Evolutionary conservation across 2,113 vertebrate species (phyloP).

Genomic region (Myrmophylax atrothorax): DNA sequence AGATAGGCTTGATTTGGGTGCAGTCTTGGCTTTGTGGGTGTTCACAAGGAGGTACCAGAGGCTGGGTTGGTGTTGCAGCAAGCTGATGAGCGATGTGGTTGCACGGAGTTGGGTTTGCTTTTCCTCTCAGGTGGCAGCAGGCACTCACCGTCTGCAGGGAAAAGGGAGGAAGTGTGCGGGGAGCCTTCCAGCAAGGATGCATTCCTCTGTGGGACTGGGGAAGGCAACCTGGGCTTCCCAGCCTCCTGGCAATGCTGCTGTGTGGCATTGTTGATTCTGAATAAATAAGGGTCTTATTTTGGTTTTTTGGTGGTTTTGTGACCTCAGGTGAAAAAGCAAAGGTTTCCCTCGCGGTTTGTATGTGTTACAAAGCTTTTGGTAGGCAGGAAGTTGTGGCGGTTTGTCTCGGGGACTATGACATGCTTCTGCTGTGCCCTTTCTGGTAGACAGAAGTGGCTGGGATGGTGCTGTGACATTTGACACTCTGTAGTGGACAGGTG

Average conservation of each 20-base stretch:
- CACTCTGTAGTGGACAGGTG: not conserved
- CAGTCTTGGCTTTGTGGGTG: constrained; percentile 17
- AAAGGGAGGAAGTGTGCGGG: not conserved
- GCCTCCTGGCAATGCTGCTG: not conserved
- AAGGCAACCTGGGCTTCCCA: not conserved
- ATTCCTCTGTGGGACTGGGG: not conserved
- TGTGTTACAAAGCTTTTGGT: not conserved
- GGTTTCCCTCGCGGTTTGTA: not conserved
- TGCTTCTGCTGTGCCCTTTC: not conserved
- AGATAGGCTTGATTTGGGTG: constrained; percentile 4
- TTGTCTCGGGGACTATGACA: not conserved
- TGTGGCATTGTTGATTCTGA: not conserved
- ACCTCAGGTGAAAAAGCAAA: not conserved
- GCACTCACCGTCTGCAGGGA: not conserved
- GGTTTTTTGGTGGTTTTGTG: not conserved
- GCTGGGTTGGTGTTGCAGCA: not conserved
- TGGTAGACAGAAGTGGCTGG: not conserved
- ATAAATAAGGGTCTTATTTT: not conserved
- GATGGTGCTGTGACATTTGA: not conserved
- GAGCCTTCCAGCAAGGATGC: not conserved
- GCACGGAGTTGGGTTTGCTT: not conserved
- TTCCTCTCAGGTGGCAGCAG: not conserved
- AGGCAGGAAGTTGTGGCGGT: not conserved
- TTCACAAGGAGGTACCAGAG: not conserved
- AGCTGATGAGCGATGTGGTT: not conserved